phyloP scores from a whole-genome alignment of 2,888 invertebrate species.

The Callyntrura sp. region DNA sequence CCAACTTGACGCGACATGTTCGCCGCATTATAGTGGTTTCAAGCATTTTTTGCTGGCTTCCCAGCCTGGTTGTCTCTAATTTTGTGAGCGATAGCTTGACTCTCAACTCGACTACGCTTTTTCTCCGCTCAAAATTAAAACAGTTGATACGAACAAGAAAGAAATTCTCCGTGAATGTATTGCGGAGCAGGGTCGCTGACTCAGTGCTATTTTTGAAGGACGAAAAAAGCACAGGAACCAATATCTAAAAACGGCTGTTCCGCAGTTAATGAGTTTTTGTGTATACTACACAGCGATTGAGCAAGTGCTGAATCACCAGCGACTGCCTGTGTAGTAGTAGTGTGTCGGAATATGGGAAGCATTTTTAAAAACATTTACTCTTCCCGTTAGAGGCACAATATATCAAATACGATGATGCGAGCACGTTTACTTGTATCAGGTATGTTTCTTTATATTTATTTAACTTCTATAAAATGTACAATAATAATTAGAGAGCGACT shows the following conservation, averaged over 20 bases:
- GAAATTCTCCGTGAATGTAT: constrained; percentile 34
- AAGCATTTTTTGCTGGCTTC: constrained; percentile 9
- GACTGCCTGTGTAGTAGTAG: background rate
- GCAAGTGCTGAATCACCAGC: background rate
- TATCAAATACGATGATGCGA: background rate
- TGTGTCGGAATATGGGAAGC: background rate
- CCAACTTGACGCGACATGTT: background rate
- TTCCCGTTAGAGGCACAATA: background rate
- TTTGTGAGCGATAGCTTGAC: background rate
- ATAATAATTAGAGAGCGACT: no score
- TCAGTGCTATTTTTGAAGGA: constrained; percentile 84
- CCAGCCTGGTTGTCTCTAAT: background rate
- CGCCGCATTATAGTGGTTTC: background rate
- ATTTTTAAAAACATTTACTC: background rate
- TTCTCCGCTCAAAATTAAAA: background rate
- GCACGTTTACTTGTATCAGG: no score
- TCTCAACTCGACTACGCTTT: background rate
- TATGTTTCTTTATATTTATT: no score
- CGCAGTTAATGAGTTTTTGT: background rate
- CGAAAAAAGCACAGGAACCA: constrained; percentile 64
- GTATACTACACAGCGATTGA: constrained; percentile 3
- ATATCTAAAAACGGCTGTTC: constrained; percentile 46
- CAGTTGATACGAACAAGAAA: constrained; percentile 3
- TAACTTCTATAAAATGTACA: no score
- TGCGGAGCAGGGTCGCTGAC: constrained; percentile 84